Base-by-base conservation (phyloP, 2,888 invertebrate species). In the Cordilura impudica region DNA sequence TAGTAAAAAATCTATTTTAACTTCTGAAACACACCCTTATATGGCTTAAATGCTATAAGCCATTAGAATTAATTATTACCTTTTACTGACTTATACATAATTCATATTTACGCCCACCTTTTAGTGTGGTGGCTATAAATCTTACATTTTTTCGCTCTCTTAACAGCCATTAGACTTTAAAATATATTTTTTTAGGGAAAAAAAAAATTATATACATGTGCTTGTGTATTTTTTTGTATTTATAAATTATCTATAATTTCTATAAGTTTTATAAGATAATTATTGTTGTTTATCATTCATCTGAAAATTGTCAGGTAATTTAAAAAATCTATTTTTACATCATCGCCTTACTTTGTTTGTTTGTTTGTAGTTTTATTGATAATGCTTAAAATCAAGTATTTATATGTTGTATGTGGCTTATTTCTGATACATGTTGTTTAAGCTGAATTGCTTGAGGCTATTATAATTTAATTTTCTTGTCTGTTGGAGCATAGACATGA, bases 231-330 rank as follows among this genome's bases (percentile, higher is more conserved):
- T 54, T 54, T 35, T 31, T 23, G 7, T 16, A 12, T 49, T 7
- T 26, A 39, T 65, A 49, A 63, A 73, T 35, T 73, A 29, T 49
- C 35, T 23, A 18, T 35, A 35, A 63, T 72, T 43, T 63, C 12
- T 53, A 16, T 47, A 4, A 47, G 54, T 53, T 72, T 63, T 35
- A 39, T 5, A 18, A 23, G 35, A 56, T 73, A 73, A 73, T 65
- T 65, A 73, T 39, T 47, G 56, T 65, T 54, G 43, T 39, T 43
- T 43, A 51, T 51, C 8, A 29, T 14, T 16, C 26, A 29, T 4
- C 10, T 16, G 29, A 31, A 29, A 70, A 39, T 29, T 51, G 39
- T 51, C 35, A 51, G 39, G 16, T 18, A 51, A 39, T 8, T 26
- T 18, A 0, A 21, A 26, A n/a, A 51, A 70, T n/a, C 23, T 10